Percentiles rank a stretch among this genome's conserved stretches.
These are phyloP conservation scores for Panagrolaimus sp. DNA, from an alignment of 1,140 invertebrate genomes.

Conservation along the genomic window DNA sequence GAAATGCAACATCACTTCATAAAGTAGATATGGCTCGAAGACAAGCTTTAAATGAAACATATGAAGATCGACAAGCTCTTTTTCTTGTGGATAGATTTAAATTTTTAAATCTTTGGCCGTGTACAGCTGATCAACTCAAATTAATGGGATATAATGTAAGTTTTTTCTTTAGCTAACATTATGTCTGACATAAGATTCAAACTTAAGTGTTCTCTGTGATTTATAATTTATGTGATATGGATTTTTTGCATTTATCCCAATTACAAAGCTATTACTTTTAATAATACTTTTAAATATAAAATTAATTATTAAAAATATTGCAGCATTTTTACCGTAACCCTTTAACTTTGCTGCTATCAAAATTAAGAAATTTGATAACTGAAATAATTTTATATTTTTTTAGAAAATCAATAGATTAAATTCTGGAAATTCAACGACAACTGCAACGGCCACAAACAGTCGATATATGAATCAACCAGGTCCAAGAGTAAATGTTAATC, in stretches of 20 bases:
- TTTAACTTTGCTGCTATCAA: too few species aligned
- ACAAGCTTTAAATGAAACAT: constrained; percentile 77
- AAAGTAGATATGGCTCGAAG: constrained; percentile 91
- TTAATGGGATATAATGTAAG: constrained; percentile 55
- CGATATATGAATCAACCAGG: neutral
- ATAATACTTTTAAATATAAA: too few species aligned
- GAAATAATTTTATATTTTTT: neutral
- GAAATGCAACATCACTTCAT: constrained; percentile 90
- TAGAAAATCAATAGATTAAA: constrained; percentile 13
- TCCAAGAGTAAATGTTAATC: neutral
- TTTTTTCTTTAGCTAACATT: too few species aligned
- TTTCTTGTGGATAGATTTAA: constrained; percentile 54
- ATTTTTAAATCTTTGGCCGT: constrained; percentile 54
- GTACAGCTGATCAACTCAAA: constrained; percentile 48
- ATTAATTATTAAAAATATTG: too few species aligned
- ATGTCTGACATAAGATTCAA: too few species aligned
- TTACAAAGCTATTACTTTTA: too few species aligned
- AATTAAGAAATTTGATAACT: too few species aligned
- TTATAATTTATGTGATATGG: too few species aligned
- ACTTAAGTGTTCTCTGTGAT: too few species aligned
- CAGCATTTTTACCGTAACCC: too few species aligned
- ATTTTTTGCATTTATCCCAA: too few species aligned
- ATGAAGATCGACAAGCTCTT: constrained; percentile 41
- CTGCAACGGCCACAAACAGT: neutral
- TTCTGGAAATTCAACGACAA: neutral